Evolutionary conservation across 37 sponge, comb jelly and placozoan genomes (phyloP), one percentile per base, ranked within the genome.

Genomic region (Ianthella basta): DNA sequence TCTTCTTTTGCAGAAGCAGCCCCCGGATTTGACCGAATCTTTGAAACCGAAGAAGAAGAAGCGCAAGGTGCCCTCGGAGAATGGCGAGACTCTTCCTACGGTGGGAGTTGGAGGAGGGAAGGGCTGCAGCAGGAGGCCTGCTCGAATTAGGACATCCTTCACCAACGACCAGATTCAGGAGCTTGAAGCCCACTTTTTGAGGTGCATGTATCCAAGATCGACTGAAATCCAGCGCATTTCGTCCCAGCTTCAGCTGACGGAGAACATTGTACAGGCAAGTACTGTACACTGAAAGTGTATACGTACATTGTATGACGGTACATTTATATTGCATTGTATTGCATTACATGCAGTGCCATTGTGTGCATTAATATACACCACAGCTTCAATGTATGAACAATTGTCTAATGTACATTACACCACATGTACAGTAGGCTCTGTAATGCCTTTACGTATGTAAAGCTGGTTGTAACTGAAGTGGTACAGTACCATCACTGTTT

Each of bases 11-110:
- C 50, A 44, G 50, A 44, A 44, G 50, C 50, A 44, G 50, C 50
- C 3, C 8, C 8, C 50, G 8, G 50, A 44, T 44, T 3, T 3
- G 8, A 8, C 8, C 8, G 78, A 75, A 20, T 19, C 1, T 4
- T 75, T 23, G 24, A 75, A 75, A 44, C 78, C 78, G n/a, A 75
- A 75, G 38, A 75, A 36, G 53, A 75, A 75, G 53, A 75, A 75
- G 78, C 37, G 37, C 8, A 75, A 75, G 53, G 1, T 75, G n/a
- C 25, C 32, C 53, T 32, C 72, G 4, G 33, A 29, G 20, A 19
- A 19, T 20, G 37, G 21, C 6, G 72, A 33, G 1, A n/a, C 37
- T 24, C 24, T n/a, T 3, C 10, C 24, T 6, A 3, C 27, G 4
- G 29, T n/a, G 3, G 24, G 25, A 61, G 4, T 12, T 20, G 73